Conservation (phyloP, 2,888 invertebrate species). For the Diloba caeruleocephala region DNA sequence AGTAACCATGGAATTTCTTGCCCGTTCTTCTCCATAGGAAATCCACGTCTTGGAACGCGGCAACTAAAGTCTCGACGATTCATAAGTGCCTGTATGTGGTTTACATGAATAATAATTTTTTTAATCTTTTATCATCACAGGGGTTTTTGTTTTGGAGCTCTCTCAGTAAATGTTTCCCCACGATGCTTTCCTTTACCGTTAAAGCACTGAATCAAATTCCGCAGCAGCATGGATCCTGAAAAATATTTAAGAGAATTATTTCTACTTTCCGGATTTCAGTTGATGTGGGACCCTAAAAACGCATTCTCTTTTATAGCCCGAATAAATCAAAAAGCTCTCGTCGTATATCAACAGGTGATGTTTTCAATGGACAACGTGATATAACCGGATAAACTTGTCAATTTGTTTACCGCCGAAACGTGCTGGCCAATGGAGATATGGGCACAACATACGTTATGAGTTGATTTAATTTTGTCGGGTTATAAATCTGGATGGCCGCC, state of each 20-base stretch:
- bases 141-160: too few relatives aligned
- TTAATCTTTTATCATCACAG: too few relatives aligned
- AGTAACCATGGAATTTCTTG: too few relatives aligned
- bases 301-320: constrained; percentile 61
- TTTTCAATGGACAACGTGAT: constrained; percentile 64
- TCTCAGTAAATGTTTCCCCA: too few relatives aligned
- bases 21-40: too few relatives aligned
- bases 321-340: constrained; percentile 63
- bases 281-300: constrained; percentile 61
- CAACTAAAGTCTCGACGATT: too few relatives aligned
- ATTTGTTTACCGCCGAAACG: constrained; percentile 69
- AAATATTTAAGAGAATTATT: constrained; percentile 11
- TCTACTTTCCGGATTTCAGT: constrained; percentile 25
- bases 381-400: constrained; percentile 74
- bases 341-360: constrained; percentile 54
- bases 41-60: too few relatives aligned
- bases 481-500: constrained; percentile 70
- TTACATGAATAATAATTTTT: too few relatives aligned
- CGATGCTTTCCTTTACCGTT: too few relatives aligned
- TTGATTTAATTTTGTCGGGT: constrained; percentile 77
- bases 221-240: not conserved
- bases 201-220: too few relatives aligned
- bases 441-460: constrained; percentile 67
- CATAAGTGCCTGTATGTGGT: too few relatives aligned
- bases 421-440: constrained; percentile 64